Evolutionary conservation across 2,888 invertebrate species (phyloP), one percentile per base, ranked within the genome.

Genomic region (Ennomos quercinarius): DNA sequence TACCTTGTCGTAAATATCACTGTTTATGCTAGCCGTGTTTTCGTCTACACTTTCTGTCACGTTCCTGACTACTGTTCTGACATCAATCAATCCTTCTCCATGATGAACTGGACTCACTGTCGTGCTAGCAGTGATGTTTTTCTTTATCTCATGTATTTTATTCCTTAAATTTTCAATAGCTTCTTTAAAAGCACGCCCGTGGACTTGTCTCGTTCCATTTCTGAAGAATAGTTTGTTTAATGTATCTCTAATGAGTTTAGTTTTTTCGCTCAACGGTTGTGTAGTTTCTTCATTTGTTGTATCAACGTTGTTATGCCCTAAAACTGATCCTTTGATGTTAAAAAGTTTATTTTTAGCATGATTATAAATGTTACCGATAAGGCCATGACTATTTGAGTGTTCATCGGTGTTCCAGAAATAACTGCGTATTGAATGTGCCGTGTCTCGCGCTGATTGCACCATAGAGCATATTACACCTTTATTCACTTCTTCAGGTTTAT

Each of bases 171-270:
- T 57, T 9, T 63, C 50, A n/a, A 69, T 48, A 10, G 55, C 61
- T 43, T 64, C 57, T 17, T 59, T 46, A 37, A 67, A 67, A 3
- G 60, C 62, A 6, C 45, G 27, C 9, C 52, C 65, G 0, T 48
- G 49, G 0, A 64, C 12, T 35, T 52, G 48, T 39, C 65, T 65
- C 8, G 69, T 63, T 13, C 64, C 56, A 9, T 73, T 70, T 17
- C 37, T 53, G n/a, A 68, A 52, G n/a, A 73, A 66, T 9, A 74
- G 68, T 40, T 70, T 63, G 2, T 64, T 58, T 27, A 76, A 47
- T 10, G 66, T 59, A 1, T 73, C 61, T 10, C 50, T 43, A 2
- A 76, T 47, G 3, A 62, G 2, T 8, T 11, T n/a, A 9, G 49
- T 34, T 27, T 66, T 58, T 9, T 46, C 52, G 9, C 50, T 57